phyloP scores from a whole-genome alignment of 1,140 invertebrate species.

The Bombus consobrinus region DNA sequence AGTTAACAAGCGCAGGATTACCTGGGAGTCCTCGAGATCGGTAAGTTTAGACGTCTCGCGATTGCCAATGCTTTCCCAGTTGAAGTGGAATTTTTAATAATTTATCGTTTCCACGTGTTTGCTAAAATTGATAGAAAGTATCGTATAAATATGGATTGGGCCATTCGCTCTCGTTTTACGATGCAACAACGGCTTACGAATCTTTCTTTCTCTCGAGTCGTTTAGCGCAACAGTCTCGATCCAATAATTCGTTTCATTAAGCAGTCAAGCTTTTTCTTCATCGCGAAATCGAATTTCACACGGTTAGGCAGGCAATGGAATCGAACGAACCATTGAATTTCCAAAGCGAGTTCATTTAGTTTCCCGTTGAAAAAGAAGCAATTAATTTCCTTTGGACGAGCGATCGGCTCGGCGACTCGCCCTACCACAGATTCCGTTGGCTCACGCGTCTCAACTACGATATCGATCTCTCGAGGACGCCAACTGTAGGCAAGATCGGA shows the following conservation, averaged over 20 bases:
- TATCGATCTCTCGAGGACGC: slow-evolving; percentile 1
- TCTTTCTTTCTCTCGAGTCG: neutral
- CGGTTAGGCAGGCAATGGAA: neutral
- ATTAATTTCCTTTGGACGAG: slow-evolving; percentile 5
- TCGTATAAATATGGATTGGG: neutral
- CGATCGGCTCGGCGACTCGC: neutral
- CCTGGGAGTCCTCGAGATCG: slow-evolving; percentile 13
- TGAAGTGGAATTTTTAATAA: neutral
- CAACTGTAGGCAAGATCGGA: neutral
- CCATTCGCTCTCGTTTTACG: neutral
- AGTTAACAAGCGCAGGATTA: slow-evolving; percentile 8
- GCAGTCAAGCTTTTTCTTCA: neutral
- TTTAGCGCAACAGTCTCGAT: neutral
- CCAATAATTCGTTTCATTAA: neutral
- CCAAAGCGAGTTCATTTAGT: slow-evolving; percentile 5
- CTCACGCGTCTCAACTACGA: neutral
- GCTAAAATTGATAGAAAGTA: neutral
- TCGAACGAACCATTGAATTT: slow-evolving; percentile 4
- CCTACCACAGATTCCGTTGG: neutral
- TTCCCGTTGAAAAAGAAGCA: neutral
- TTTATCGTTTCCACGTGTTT: neutral
- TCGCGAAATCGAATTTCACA: neutral
- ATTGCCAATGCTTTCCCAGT: too few relatives aligned
- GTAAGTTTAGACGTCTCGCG: slow-evolving; percentile 33
- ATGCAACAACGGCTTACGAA: neutral